Conservation (phyloP, 2,888 invertebrate species). For the Limnephilus rhombicus region DNA sequence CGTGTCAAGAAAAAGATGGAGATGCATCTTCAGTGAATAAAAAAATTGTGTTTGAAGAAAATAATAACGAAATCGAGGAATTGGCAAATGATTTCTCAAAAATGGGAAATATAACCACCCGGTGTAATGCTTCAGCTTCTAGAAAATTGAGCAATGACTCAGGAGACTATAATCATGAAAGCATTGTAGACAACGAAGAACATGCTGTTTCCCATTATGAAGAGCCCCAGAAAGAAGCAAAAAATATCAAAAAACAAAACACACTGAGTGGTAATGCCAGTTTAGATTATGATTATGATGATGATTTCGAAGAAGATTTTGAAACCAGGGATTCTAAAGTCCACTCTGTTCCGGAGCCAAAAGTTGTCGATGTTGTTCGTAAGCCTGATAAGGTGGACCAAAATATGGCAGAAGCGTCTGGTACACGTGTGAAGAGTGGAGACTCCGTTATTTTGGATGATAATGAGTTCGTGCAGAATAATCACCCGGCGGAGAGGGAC, state of each 20-base stretch:
- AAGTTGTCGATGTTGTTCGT: background rate
- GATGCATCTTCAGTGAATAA: conserved; percentile 20
- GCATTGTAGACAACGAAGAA: conserved; percentile 59
- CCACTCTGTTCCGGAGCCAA: background rate
- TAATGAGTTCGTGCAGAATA: background rate
- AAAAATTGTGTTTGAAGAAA: conserved; percentile 71
- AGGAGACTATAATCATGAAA: conserved; percentile 68
- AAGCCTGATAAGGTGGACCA: background rate
- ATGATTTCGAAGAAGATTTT: conserved; percentile 76
- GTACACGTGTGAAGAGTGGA: background rate
- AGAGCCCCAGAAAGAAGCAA: background rate
- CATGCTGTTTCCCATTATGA: conserved; percentile 60
- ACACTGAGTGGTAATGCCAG: conserved; percentile 33
- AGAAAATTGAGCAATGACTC: conserved; percentile 72
- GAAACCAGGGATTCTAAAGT: conserved; percentile 69
- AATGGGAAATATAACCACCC: conserved; percentile 76
- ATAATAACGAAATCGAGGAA: conserved; percentile 76
- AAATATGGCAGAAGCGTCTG: background rate
- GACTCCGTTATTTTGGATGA: background rate
- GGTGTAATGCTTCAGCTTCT: conserved; percentile 71
- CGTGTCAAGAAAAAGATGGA: background rate
- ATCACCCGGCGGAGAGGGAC: background rate
- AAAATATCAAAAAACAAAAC: background rate
- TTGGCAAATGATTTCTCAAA: conserved; percentile 74
- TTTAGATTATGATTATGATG: conserved; percentile 70